phyloP scores from a whole-genome alignment of 2,113 vertebrate species.

The Camarhynchus parvulus region DNA sequence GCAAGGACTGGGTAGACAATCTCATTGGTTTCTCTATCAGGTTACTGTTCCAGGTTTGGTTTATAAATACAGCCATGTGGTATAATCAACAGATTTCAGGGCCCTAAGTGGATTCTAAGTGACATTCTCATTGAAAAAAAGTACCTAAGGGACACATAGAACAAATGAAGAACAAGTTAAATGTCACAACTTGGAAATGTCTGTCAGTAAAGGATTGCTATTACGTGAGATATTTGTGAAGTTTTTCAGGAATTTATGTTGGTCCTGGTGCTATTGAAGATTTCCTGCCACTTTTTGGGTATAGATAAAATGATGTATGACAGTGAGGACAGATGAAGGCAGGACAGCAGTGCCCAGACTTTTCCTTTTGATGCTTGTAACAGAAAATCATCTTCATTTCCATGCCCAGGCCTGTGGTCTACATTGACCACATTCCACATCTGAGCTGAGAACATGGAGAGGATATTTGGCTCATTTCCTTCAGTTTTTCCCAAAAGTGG shows the following conservation, averaged over 20 bases:
- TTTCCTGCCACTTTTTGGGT: not conserved
- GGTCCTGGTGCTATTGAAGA: not conserved
- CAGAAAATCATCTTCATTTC: not conserved
- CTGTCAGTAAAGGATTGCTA: not conserved
- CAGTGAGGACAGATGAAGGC: not conserved
- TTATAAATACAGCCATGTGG: not conserved
- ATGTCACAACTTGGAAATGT: not conserved
- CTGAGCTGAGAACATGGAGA: not conserved
- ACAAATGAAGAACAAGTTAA: not conserved
- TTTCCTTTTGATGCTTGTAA: not conserved
- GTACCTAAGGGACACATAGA: not conserved
- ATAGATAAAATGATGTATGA: not conserved
- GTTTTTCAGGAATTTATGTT: not conserved
- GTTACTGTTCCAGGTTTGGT: not conserved
- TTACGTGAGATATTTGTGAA: not conserved
- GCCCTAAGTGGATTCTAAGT: not conserved
- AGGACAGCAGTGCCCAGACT: not conserved
- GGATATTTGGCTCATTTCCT: not conserved
- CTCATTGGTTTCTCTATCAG: not conserved
- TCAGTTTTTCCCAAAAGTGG: not conserved
- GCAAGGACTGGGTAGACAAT: not conserved
- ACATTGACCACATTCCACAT: not conserved
- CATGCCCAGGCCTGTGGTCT: not conserved
- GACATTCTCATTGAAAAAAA: not conserved
- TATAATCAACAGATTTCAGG: not conserved